Percentiles rank a stretch among this genome's conserved stretches.
Evolutionary conservation across 2,888 invertebrate genomes (phyloP).

Genomic region (Schizotus pectinicornis): DNA sequence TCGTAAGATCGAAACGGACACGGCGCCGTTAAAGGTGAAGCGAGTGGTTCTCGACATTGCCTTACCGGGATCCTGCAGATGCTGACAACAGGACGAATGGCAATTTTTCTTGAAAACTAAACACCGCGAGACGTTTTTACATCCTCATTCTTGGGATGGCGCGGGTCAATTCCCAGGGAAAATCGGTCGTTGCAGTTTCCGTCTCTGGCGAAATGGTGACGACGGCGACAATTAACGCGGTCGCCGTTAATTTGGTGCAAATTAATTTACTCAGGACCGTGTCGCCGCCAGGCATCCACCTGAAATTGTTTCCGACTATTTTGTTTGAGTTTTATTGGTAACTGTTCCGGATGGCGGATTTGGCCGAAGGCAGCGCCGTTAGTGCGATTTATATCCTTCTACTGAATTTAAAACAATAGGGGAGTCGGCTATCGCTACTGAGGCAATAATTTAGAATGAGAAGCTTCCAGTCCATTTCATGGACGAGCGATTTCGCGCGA

Average conservation of each 20-base stretch:
- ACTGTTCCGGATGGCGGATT: constrained; percentile 10
- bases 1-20: constrained; percentile 25
- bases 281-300: constrained; percentile 8
- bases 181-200: constrained; percentile 14
- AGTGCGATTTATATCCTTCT: constrained; percentile 13
- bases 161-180: constrained; percentile 6
- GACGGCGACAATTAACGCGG: constrained; percentile 21
- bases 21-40: constrained; percentile 43
- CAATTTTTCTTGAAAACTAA: constrained; percentile 41
- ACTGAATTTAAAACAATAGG: constrained; percentile 26
- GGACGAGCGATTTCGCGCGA: constrained; percentile 7
- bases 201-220: constrained; percentile 10
- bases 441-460: constrained; percentile 15
- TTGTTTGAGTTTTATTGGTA: constrained; percentile 3
- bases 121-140: constrained; percentile 28
- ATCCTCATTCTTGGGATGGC: constrained; percentile 30
- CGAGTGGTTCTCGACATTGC: constrained; percentile 40
- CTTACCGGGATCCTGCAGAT: constrained; percentile 35
- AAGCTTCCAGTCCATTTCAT: constrained; percentile 21
- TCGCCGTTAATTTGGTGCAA: constrained; percentile 12
- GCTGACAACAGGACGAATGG: constrained; percentile 32
- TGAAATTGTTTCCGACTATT: not conserved
- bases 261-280: constrained; percentile 15
- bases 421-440: constrained; percentile 18
- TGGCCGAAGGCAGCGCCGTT: constrained; percentile 12